Conservation (phyloP, 2,888 invertebrate genomes). For the Pharmacophagus antenor region DNA sequence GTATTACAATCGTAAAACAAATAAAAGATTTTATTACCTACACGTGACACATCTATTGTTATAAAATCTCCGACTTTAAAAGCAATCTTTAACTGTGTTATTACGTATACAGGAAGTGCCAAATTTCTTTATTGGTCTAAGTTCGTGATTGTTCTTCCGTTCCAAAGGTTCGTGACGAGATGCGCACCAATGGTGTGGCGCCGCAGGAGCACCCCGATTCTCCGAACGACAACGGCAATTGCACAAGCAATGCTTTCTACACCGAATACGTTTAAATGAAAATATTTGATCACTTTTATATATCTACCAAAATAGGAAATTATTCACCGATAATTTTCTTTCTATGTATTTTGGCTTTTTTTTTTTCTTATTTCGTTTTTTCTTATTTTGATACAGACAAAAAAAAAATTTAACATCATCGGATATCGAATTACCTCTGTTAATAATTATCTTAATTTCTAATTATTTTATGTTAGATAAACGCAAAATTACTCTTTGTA, state of each 20-base stretch:
- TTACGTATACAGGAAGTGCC: no score
- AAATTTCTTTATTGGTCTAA: no score
- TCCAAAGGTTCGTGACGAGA: slow-evolving; percentile 80
- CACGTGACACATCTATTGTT: no score
- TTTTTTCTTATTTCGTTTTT: no score
- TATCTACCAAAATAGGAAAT: slow-evolving; percentile 28
- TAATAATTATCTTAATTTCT: background rate
- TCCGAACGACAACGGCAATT: slow-evolving; percentile 79
- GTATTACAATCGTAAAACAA: no score
- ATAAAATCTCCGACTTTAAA: no score
- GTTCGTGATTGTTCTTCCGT: slow-evolving; percentile 22
- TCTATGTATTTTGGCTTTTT: no score
- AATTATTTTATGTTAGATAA: background rate
- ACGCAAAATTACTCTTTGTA: background rate
- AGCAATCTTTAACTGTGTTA: no score
- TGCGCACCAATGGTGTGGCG: slow-evolving; percentile 81
- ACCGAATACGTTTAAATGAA: slow-evolving; percentile 54
- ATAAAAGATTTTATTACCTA: no score
- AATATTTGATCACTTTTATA: slow-evolving; percentile 25
- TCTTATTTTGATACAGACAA: no score
- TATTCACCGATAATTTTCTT: no score
- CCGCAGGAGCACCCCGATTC: slow-evolving; percentile 83
- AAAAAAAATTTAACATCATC: background rate
- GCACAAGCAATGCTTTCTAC: slow-evolving; percentile 83
- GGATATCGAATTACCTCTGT: background rate